Evolutionary conservation across 2,888 invertebrate genomes (phyloP).

Genomic region (Drosophila infuscata): DNA sequence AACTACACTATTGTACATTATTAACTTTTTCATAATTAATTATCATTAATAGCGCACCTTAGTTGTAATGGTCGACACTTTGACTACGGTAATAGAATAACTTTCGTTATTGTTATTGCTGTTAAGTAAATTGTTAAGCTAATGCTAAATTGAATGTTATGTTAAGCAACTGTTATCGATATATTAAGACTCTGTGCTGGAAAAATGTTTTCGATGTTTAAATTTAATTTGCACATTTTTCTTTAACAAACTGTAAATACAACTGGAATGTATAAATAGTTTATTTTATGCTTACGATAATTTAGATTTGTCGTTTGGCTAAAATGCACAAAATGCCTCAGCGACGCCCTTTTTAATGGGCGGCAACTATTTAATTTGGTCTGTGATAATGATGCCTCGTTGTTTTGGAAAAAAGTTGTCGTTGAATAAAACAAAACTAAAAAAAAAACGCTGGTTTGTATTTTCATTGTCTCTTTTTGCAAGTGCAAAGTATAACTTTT

Average conservation of each 20-base stretch:
- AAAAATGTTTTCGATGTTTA: neutral
- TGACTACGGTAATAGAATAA: slow-evolving; percentile 9
- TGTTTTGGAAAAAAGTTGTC: neutral
- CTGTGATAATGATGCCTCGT: neutral
- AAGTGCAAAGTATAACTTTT: neutral
- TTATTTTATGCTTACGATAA: neutral
- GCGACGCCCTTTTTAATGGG: neutral
- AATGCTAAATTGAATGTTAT: slow-evolving; percentile 1
- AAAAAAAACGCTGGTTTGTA: neutral
- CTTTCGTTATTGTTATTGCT: slow-evolving; percentile 1
- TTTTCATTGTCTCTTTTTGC: neutral
- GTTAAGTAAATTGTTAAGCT: neutral
- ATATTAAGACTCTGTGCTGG: neutral
- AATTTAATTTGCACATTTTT: neutral
- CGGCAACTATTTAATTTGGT: neutral
- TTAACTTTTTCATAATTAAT: neutral
- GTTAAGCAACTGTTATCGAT: slow-evolving; percentile 21
- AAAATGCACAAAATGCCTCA: neutral
- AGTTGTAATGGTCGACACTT: slow-evolving; percentile 40
- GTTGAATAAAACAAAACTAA: neutral
- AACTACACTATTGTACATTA: neutral
- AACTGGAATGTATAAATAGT: neutral
- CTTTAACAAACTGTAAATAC: neutral
- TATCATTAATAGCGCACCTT: slow-evolving; percentile 28
- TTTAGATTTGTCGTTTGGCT: neutral